phyloP scores from a whole-genome alignment of 2,113 vertebrate species.

The Megaleporinus macrocephalus region DNA sequence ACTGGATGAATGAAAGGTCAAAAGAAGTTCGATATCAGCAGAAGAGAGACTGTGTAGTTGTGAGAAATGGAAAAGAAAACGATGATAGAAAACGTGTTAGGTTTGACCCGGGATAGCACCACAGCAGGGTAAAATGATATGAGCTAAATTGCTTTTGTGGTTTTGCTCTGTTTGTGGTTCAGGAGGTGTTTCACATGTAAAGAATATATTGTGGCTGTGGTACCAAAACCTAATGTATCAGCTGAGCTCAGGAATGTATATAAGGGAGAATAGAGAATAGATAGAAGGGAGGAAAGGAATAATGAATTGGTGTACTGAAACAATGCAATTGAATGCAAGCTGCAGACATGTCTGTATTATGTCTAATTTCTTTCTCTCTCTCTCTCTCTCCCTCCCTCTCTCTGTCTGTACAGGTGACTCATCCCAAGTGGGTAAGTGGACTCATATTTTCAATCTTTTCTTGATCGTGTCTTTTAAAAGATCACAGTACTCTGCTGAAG shows the following conservation, averaged over 20 bases:
- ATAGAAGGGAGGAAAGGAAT: too few species aligned
- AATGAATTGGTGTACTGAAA: too few species aligned
- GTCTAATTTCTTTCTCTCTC: conserved; percentile 22
- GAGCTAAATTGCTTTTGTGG: not conserved
- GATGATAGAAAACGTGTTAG: not conserved
- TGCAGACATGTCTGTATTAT: not conserved
- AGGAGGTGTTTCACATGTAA: not conserved
- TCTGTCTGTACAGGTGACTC: conserved; percentile 70
- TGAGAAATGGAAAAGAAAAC: not conserved
- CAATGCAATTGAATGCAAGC: too few species aligned
- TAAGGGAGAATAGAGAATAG: too few species aligned
- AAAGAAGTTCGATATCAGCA: not conserved
- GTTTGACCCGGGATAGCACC: not conserved
- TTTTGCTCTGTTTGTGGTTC: not conserved
- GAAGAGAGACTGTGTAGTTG: not conserved
- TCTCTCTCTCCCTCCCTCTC: conserved; percentile 34
- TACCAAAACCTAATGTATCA: too few species aligned
- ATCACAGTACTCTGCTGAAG: conserved; percentile 27
- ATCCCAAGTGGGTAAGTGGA: conserved; percentile 75
- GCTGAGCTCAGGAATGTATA: too few species aligned
- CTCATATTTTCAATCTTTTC: conserved; percentile 15
- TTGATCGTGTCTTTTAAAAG: conserved; percentile 5
- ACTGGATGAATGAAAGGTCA: not conserved
- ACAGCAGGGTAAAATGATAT: not conserved
- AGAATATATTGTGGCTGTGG: not conserved